Conservation (phyloP, 2,797 vertebrate genomes). For the Labeo calbasu region DNA sequence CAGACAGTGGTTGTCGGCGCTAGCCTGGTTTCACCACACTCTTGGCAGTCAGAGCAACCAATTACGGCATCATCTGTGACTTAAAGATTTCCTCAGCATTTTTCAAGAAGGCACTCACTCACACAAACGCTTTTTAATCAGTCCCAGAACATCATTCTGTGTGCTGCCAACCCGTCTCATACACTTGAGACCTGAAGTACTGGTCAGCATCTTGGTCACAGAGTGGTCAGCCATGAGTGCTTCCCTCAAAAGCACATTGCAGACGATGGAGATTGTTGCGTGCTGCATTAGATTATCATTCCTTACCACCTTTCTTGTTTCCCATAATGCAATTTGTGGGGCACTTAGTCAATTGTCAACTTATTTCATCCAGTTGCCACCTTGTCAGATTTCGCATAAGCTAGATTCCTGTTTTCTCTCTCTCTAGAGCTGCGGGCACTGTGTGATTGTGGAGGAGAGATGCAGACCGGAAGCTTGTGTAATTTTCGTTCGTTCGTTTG, state of each 20-base stretch:
- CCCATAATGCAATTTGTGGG: conserved; percentile 40
- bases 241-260: conserved; percentile 16
- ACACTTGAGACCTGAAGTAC: conserved; percentile 34
- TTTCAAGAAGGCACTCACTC: background rate
- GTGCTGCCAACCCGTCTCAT: conserved; percentile 43
- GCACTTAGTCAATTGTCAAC: background rate
- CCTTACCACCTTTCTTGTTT: conserved; percentile 15
- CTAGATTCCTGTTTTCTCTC: background rate
- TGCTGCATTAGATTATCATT: conserved; percentile 4
- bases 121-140: conserved; percentile 44
- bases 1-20: conserved; percentile 44
- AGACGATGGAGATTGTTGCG: background rate
- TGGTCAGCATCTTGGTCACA: conserved; percentile 37
- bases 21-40: conserved; percentile 30
- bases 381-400: conserved; percentile 21
- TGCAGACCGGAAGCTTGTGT: conserved; percentile 75
- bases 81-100: conserved; percentile 22
- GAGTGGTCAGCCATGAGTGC: conserved; percentile 27
- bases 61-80: conserved; percentile 32
- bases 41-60: conserved; percentile 33
- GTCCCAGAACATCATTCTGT: conserved; percentile 42
- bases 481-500: conserved; percentile 79
- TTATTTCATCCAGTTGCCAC: conserved; percentile 15
- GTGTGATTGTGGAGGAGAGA: conserved; percentile 57
- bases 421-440: conserved; percentile 35